Percentiles rank a stretch among this genome's conserved stretches.
These are phyloP conservation scores for Romanogobio albipinnatus DNA, from an alignment of 2,113 vertebrate genomes.

Conservation along the genomic window DNA sequence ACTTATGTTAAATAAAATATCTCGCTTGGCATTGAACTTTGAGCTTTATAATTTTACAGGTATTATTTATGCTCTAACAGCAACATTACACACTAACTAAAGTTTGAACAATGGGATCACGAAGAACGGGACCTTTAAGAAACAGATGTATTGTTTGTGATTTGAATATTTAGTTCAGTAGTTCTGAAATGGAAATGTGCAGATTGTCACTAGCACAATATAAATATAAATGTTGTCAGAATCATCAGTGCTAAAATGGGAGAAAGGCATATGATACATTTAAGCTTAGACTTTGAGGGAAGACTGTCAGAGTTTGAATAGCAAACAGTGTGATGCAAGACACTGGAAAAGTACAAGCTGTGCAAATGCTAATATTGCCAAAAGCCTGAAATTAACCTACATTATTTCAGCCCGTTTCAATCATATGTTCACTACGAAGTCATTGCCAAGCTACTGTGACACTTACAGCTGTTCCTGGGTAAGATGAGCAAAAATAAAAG, in stretches of 20 bases:
- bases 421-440: background rate
- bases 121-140: too few species aligned
- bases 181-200: too few species aligned
- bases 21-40: too few species aligned
- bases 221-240: background rate
- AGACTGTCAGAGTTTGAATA: background rate
- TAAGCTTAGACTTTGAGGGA: background rate
- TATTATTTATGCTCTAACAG: too few species aligned
- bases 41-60: too few species aligned
- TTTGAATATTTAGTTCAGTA: too few species aligned
- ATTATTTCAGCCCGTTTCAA: background rate
- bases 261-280: background rate
- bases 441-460: constrained; percentile 1
- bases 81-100: too few species aligned
- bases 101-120: too few species aligned
- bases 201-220: too few species aligned
- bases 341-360: constrained; percentile 26
- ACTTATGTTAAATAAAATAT: too few species aligned
- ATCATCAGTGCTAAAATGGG: background rate
- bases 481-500: background rate
- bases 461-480: constrained; percentile 3
- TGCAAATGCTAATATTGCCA: constrained; percentile 1
- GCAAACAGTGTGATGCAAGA: background rate
- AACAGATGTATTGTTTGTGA: too few species aligned
- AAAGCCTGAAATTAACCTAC: constrained; percentile 11